phyloP scores from a whole-genome alignment of 2,113 vertebrate genomes.

The Steatornis caripensis region DNA sequence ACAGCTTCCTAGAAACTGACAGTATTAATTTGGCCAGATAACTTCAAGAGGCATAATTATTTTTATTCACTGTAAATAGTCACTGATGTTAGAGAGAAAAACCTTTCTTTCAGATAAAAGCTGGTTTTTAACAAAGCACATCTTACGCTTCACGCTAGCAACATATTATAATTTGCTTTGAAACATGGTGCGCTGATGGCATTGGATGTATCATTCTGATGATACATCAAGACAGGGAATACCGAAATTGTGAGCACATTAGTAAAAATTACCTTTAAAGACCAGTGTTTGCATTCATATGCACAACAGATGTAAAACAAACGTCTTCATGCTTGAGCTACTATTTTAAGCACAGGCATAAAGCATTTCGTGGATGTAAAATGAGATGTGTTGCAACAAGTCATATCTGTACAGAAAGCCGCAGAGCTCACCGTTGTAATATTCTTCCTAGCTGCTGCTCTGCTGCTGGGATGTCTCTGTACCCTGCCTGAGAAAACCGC shows the following conservation, averaged over 20 bases:
- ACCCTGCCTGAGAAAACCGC: not conserved
- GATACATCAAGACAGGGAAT: not conserved
- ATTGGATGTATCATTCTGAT: not conserved
- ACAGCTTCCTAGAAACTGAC: not conserved
- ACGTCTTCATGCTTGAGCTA: not conserved
- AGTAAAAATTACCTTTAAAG: not conserved
- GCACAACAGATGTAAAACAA: not conserved
- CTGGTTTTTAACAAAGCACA: not conserved
- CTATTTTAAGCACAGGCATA: not conserved
- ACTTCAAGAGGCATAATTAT: not conserved
- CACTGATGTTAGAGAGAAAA: not conserved
- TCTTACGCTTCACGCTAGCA: not conserved
- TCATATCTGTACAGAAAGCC: not conserved
- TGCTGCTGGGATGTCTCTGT: fast-evolving
- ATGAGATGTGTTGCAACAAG: not conserved
- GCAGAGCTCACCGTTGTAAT: not conserved
- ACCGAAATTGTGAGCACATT: not conserved
- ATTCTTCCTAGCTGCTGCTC: not conserved
- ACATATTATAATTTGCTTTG: not conserved
- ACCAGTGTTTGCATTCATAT: not conserved
- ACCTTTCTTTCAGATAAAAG: not conserved
- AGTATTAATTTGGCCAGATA: not conserved
- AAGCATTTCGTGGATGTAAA: not conserved
- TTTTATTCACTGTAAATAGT: not conserved
- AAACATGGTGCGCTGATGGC: not conserved